A percentile compares a stretch with the other conserved stretches of the same genome.
Evolutionary conservation across 2,888 invertebrate genomes (phyloP).

Genomic region (Ichneumon xanthorius): DNA sequence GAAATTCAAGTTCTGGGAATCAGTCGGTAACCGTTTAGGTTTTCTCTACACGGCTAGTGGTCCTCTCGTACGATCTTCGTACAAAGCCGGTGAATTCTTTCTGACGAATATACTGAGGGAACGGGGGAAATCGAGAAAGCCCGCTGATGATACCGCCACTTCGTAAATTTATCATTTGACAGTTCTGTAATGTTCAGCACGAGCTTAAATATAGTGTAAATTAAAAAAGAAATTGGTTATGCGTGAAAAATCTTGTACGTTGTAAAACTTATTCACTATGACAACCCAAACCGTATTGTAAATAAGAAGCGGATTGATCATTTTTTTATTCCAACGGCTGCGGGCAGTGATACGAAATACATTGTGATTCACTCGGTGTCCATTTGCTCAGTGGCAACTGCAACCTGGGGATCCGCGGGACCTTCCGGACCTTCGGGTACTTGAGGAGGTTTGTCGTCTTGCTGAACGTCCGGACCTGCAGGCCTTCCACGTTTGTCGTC

Average conservation of each 20-base stretch:
- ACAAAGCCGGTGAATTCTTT: constrained; percentile 98
- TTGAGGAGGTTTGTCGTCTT: constrained; percentile 82
- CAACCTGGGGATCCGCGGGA: constrained; percentile 85
- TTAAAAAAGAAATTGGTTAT: constrained; percentile 14
- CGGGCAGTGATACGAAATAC: constrained; percentile 59
- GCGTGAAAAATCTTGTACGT: constrained; percentile 22
- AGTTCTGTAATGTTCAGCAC: constrained; percentile 31
- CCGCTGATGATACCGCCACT: constrained; percentile 52
- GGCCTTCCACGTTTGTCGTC: constrained; percentile 85
- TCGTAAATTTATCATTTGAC: constrained; percentile 43
- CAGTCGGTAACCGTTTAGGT: constrained; percentile 92
- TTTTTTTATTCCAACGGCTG: constrained; percentile 60
- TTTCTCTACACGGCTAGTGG: constrained; percentile 99
- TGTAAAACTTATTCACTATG: background rate
- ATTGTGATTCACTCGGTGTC: constrained; percentile 81
- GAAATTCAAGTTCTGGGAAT: constrained; percentile 95
- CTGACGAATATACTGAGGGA: constrained; percentile 91
- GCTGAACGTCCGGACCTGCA: constrained; percentile 77
- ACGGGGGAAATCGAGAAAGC: constrained; percentile 66
- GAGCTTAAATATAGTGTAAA: constrained; percentile 29
- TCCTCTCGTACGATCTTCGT: constrained; percentile 98
- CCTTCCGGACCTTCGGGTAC: constrained; percentile 82
- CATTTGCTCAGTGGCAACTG: constrained; percentile 85
- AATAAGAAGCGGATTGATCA: constrained; percentile 45
- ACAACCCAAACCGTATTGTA: constrained; percentile 40